These are phyloP conservation scores for Agrotis exclamationis DNA, from an alignment of 2,888 invertebrate species.

Conservation along the genomic window DNA sequence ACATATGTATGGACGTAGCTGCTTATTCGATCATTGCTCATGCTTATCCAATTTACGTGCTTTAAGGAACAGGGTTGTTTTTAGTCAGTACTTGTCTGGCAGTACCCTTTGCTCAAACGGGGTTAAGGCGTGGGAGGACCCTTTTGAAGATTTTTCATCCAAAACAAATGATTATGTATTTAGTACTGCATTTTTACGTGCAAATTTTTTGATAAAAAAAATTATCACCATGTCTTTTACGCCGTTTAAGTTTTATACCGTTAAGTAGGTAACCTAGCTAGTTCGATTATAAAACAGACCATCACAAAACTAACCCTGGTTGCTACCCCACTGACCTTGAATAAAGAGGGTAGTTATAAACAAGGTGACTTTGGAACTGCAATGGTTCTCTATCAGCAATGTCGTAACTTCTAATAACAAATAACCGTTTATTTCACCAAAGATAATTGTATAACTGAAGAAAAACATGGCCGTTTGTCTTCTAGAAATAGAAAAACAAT, in stretches of 20 bases:
- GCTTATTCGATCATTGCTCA: no score
- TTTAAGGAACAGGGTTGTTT: no score
- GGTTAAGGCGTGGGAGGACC: no score
- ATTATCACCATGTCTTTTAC: no score
- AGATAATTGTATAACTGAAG: constrained; percentile 24
- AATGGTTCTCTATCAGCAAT: constrained; percentile 35
- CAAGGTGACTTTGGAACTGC: constrained; percentile 55
- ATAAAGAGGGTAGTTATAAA: constrained; percentile 42
- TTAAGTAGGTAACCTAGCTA: neutral
- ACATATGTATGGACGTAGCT: neutral
- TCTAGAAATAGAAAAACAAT: constrained; percentile 28
- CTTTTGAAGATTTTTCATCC: no score
- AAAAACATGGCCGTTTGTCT: constrained; percentile 33
- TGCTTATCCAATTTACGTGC: no score
- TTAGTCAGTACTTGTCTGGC: no score
- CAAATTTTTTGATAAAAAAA: no score
- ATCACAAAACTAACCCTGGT: constrained; percentile 13
- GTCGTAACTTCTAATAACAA: constrained; percentile 24
- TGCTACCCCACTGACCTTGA: constrained; percentile 50
- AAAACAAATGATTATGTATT: no score
- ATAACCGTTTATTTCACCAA: constrained; percentile 29
- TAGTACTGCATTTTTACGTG: no score
- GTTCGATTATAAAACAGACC: constrained; percentile 21
- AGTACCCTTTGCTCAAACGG: no score
- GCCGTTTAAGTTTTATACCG: neutral